A percentile compares a stretch with the other conserved stretches of the same genome.
Conservation (phyloP, 2,113 vertebrate species). For the Erpornis zantholeuca region DNA sequence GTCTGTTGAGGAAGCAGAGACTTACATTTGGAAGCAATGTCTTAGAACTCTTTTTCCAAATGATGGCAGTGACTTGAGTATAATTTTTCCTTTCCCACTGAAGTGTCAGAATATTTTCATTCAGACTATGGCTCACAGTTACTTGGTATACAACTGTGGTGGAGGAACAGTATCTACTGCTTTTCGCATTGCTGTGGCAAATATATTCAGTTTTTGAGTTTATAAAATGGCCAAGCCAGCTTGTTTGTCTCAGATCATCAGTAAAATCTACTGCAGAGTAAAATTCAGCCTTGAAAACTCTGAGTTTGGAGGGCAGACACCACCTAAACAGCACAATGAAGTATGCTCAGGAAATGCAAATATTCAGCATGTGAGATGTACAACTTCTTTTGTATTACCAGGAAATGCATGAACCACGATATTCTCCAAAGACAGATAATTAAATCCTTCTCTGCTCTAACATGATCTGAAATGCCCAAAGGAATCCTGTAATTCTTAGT, state of each 20-base stretch:
- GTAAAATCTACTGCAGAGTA: neutral
- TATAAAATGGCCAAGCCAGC: fast-evolving
- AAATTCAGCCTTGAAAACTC: neutral
- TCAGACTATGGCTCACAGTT: neutral
- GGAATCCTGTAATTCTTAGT: neutral
- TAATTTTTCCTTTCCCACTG: neutral
- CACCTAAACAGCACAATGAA: neutral
- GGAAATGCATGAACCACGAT: fast-evolving
- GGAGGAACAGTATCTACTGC: neutral
- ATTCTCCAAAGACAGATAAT: neutral
- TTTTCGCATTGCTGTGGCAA: neutral
- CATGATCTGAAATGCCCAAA: neutral
- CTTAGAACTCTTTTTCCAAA: neutral
- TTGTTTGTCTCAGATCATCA: neutral
- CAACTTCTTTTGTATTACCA: neutral
- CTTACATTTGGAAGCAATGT: neutral
- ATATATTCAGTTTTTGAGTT: neutral
- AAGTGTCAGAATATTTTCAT: neutral
- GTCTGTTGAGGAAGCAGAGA: neutral
- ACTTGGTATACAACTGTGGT: neutral
- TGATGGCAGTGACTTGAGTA: fast-evolving
- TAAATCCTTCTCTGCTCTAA: neutral
- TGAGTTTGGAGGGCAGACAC: neutral
- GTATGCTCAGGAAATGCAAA: neutral
- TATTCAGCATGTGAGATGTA: neutral